Evolutionary conservation across 1,140 invertebrate genomes (phyloP), one percentile per base, ranked within the genome.

Genomic region (Laodelphax striatellus): DNA sequence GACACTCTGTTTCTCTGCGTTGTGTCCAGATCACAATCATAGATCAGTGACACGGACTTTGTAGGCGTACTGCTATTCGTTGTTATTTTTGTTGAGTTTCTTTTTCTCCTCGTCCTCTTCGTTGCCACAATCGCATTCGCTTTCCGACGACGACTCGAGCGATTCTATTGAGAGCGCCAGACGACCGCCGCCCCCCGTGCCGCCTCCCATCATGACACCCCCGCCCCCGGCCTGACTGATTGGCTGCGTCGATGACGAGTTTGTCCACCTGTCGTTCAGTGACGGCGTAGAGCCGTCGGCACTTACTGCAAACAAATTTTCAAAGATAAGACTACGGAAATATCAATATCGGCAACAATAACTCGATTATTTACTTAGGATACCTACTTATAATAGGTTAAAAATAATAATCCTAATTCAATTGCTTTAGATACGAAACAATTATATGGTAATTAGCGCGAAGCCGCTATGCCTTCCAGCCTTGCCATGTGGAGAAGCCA

Each of bases 201-300:
- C 34, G 10, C 34, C 34, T 5, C 34, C 24, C 34, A 38, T 4
- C 28, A 31, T n/a, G n/a, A 31, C 28, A 4, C 28, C 34, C 11
- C 8, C 34, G 11, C 34, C 34, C 4, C 34, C 34, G 2, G 34
- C 4, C 34, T 38, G 34, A 38, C 58, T 50, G 5, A 38, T 11
- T n/a, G 28, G 22, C 13, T 44, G 44, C 2, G 31, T 52, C 16
- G 34, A 31, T 9, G 54, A 28, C 5, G 53, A 56, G 9, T 22
- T 34, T 0, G 64, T 62, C 64, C 64, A 65, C 21, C 58, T 53
- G 19, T 65, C 64, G 16, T 19, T 60, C 6, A 63, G 46, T 22
- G 64, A 65, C 14, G 64, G 61, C 0, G 64, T 63, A 17, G 64
- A 63, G 14, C 62, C 62, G 16, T 55, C 53, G 11, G 19, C 54